Base-by-base conservation (phyloP, 37 sponge, comb jelly and placozoan genomes). In the Cliona cf. orientalis region DNA sequence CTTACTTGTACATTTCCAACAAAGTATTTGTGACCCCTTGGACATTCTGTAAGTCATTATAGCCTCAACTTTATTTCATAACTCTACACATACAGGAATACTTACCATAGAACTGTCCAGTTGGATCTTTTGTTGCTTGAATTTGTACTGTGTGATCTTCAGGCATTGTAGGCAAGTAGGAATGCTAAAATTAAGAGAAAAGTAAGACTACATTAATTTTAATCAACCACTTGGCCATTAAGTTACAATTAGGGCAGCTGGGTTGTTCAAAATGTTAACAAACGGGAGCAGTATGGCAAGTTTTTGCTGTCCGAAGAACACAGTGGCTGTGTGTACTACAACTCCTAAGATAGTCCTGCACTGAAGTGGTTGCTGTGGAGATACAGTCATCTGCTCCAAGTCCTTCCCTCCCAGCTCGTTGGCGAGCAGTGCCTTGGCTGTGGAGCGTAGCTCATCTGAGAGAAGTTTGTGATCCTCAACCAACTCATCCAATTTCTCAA, bases 11-110 rank as follows among this genome's bases (percentile, higher is more conserved):
- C 90, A 37, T 89, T 80, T 38, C 55, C 58, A 29, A 89, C 66
- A 5, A 84, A 78, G 61, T 89, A 89, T 49, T 82, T 82, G 67
- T 90, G 91, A 12, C 91, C 91, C 39, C 63, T 84, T 25, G 80
- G 80, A 62, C 91, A 90, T 67, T 75, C 88, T 80, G 2, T 37
- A 67, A 7, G 7, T 7, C 26, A 36, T 37, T 9, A 31, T 5
- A 37, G 75, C 17, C 28, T 5, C 4, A 31, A 35, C 5, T 42
- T 4, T 76, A 42, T 36, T 41, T 28, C 21, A 74, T 3, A 74
- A 28, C 46, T 29, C 23, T 28, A 1, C 37, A 46, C 34, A 44
- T 57, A 7, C 3, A n/a, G n/a, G n/a, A n/a, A n/a, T n/a, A 14
- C 9, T 9, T 19, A 82, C 82, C 73, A 44, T 82, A 82, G 43